These are phyloP conservation scores for Hydractinia symbiolongicarpus DNA, from an alignment of 30 jellyfish, hydroid and myxozoan genomes.

Conservation along the genomic window DNA sequence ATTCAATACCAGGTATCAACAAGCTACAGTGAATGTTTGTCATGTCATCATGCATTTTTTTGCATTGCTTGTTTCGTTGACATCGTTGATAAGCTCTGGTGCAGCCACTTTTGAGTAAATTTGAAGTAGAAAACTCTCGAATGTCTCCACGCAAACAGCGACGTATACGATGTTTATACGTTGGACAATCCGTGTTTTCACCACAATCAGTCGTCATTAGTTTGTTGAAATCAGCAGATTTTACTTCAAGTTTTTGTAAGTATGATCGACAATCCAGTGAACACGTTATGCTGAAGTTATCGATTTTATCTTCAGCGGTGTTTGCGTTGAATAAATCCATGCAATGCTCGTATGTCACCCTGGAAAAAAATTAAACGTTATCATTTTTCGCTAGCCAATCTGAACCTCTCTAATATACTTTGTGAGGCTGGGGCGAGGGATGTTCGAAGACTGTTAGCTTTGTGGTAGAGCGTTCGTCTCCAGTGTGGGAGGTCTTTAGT, in stretches of 20 bases:
- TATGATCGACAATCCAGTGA: not conserved
- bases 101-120: not conserved
- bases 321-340: slow-evolving; percentile 11
- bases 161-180: slow-evolving; percentile 5
- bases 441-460: no score
- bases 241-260: not conserved
- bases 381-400: no score
- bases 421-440: no score
- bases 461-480: no score
- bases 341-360: not conserved
- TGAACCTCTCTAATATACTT: no score
- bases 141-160: not conserved
- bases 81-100: slow-evolving; percentile 3
- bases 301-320: not conserved
- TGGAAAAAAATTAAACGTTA: not conserved
- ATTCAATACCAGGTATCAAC: not conserved
- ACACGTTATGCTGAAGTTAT: not conserved
- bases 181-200: not conserved
- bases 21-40: not conserved
- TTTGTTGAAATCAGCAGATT: not conserved
- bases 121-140: not conserved
- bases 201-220: not conserved
- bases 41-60: not conserved
- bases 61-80: not conserved
- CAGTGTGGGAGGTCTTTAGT: no score